A percentile compares a stretch with the other conserved stretches of the same genome.
Evolutionary conservation across 2,797 vertebrate species (phyloP).

Genomic region (Urophycis tenuis): DNA sequence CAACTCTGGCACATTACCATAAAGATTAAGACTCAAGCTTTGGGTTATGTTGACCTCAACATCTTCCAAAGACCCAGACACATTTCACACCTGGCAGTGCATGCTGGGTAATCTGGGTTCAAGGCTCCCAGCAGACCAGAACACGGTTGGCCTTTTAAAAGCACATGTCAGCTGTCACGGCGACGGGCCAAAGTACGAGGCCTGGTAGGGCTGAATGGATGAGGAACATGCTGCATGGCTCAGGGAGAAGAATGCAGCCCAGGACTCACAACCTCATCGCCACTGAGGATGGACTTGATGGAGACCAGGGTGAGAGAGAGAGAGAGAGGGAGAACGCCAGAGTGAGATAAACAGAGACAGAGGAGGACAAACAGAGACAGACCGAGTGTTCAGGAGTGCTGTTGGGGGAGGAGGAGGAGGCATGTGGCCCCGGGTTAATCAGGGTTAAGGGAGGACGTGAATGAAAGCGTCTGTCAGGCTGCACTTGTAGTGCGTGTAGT

Average conservation of each 20-base stretch:
- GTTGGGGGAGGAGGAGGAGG: background rate
- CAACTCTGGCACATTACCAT: background rate
- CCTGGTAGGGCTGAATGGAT: background rate
- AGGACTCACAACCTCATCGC: background rate
- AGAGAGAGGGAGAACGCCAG: too few species aligned
- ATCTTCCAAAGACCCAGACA: background rate
- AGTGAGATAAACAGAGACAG: background rate
- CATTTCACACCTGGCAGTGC: background rate
- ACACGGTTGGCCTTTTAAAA: background rate
- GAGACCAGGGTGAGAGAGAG: background rate
- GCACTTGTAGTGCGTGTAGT: background rate
- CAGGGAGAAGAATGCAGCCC: background rate
- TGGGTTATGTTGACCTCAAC: too few species aligned
- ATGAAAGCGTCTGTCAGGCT: background rate
- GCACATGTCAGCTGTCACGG: background rate
- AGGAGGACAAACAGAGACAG: background rate
- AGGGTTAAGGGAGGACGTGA: background rate
- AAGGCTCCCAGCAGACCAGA: background rate
- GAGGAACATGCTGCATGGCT: background rate
- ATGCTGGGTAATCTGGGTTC: background rate
- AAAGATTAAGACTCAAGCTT: too few species aligned
- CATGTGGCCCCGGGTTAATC: background rate
- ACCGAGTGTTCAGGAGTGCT: background rate
- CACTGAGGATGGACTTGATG: background rate
- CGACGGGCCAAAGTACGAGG: background rate